Base-by-base conservation (phyloP, 2,888 invertebrate genomes). In the Tineola bisselliella region DNA sequence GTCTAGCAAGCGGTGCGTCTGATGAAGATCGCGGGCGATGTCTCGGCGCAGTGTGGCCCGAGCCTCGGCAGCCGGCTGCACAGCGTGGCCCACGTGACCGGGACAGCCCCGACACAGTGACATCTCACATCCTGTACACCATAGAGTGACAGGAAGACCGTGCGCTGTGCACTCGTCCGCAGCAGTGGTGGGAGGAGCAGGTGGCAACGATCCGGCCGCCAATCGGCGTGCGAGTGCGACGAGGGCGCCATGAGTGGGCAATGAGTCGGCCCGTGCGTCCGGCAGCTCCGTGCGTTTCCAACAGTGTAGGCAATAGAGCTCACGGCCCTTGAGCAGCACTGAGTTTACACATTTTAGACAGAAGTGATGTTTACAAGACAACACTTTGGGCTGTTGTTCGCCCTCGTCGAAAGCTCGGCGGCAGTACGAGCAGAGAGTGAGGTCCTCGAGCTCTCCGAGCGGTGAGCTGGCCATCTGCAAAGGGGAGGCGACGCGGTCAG, bases 301-400 rank as follows among this genome's bases (percentile, higher is more conserved):
- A 79, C 93, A 93, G 76, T 92, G 91, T 64, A 90, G 89, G 76
- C 93, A 93, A 75, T 90, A 90, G 66, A 92, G 80, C 73, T 91
- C 92, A 70, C 88, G 88, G 63, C 90, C 92, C 73, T 91, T 91
- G 73, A 90, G 88, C 69, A 92, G 83, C 70, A 89, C 89, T 66
- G 90, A 89, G 71, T 91, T 90, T 75, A 92, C 90, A 81, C 93
- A 93, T 73, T 91, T 90, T 76, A 93, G 87, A 76, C 93, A 93
- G 80, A 93, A 93, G 81, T 92, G 91, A 77, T 93, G 93, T 74
- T 92, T 91, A 87, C 93, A 93, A 67, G 91, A 89, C 67, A 93
- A 88, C 76, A 92, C 81, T 77, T 93, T 93, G 64, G 93, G 93
- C 73, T 90, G 89, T 73, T 91, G 90, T 76, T 92, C 92, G 64